Percentiles rank a stretch among this genome's conserved stretches.
Conservation (phyloP, 2,888 invertebrate genomes). For the Pherbina coryleti region DNA sequence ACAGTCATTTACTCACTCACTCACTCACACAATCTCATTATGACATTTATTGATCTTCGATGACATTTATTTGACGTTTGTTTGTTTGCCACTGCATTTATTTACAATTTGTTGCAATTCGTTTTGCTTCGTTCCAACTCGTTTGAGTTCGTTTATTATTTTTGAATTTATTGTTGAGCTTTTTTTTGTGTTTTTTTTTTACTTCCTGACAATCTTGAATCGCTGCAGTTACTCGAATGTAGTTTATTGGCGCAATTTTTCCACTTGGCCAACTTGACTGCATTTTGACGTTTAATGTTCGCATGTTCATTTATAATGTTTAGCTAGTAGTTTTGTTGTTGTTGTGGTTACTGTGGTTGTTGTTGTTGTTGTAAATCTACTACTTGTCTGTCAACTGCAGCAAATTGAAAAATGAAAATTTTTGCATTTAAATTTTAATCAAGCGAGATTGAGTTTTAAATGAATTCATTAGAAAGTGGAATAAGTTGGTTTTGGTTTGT, state of each 20-base stretch:
- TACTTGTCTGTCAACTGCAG: too few species aligned
- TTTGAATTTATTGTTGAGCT: too few species aligned
- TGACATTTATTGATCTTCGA: conserved; percentile 26
- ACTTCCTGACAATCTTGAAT: background rate
- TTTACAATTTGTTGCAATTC: conserved; percentile 23
- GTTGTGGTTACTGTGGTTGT: too few species aligned
- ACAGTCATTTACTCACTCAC: background rate
- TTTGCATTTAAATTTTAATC: too few species aligned
- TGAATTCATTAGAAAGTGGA: too few species aligned
- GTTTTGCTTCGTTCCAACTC: background rate
- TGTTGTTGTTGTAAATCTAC: too few species aligned
- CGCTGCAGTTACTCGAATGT: background rate
- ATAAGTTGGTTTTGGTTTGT: too few species aligned
- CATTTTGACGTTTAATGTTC: background rate
- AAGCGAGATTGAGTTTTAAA: too few species aligned
- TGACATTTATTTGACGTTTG: conserved; percentile 34
- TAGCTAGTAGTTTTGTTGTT: background rate
- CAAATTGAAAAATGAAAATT: too few species aligned
- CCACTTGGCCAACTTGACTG: background rate
- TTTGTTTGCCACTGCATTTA: conserved; percentile 26
- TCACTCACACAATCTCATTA: background rate
- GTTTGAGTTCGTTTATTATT: background rate
- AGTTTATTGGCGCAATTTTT: conserved; percentile 23
- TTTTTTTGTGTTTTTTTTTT: background rate
- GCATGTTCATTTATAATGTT: conserved; percentile 14